A percentile compares a stretch with the other conserved stretches of the same genome.
phyloP scores from a whole-genome alignment of 2,113 vertebrate genomes.

The Corythoichthys intestinalis region DNA sequence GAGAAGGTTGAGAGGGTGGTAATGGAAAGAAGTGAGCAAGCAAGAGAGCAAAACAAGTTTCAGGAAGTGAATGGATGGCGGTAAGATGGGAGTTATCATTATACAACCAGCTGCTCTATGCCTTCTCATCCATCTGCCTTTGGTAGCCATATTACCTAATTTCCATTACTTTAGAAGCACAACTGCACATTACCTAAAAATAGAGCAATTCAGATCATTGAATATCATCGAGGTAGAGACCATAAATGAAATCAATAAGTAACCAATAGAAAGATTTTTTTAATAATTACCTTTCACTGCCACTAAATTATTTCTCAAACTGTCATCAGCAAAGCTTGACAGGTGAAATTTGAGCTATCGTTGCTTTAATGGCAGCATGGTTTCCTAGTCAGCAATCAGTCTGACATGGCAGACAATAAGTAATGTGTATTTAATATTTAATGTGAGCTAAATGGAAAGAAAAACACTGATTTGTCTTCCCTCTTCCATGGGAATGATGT shows the following conservation, averaged over 20 bases:
- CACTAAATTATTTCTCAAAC: not conserved
- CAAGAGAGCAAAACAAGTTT: constrained; percentile 7
- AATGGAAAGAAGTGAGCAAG: constrained; percentile 32
- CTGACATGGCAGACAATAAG: constrained; percentile 25
- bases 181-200: not conserved
- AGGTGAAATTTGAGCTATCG: not conserved
- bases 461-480: constrained; percentile 41
- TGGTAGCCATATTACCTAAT: constrained; percentile 29
- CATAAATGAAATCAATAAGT: constrained; percentile 8
- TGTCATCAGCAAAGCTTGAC: not conserved
- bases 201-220: not conserved
- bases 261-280: constrained; percentile 1
- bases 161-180: constrained; percentile 16
- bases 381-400: constrained; percentile 23
- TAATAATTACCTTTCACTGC: not conserved
- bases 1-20: constrained; percentile 39
- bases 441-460: constrained; percentile 16
- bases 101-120: constrained; percentile 44
- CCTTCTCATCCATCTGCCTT: constrained; percentile 47
- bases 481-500: constrained; percentile 7
- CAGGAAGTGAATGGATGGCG: constrained; percentile 34
- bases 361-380: constrained; percentile 14
- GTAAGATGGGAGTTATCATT: constrained; percentile 49
- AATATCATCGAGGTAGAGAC: not conserved
- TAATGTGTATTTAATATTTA: constrained; percentile 48